Evolutionary conservation across 1,140 invertebrate species (phyloP), one percentile per base, ranked within the genome.

Genomic region (Physella acuta): DNA sequence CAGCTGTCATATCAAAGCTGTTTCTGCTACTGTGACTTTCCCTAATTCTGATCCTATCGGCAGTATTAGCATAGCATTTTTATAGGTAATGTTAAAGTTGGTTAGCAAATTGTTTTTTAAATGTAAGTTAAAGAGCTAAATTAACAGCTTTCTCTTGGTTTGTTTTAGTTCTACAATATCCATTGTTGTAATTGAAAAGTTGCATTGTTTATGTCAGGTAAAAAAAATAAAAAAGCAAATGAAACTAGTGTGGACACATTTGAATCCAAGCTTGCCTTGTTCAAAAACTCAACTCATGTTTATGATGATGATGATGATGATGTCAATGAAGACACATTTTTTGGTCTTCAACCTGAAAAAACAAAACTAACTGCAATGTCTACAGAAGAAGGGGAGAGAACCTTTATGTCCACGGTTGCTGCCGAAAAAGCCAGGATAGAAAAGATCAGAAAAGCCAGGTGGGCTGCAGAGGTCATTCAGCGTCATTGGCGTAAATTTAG

Each of bases 381-480:
- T 1, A 76, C 77, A 5, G 61, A 75, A 2, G 75, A 80, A 34
- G 65, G 77, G n/a, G 79, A 81, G 34, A 71, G 51, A 20, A 72
- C 72, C n/a, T 82, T 72, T 66, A 78, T 80, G 76, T 71, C 68
- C 17, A 76, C 74, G 56, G 76, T 78, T 1, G 70, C 39, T 44
- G 39, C 70, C 73, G 44, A 71, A 78, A 49, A 24, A 55, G 52
- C 8, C 11, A 69, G 79, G 14, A 74, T 80, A 5, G 66, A 68
- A 28, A 77, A 75, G 62, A 81, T 80, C 31, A 66, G 80, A 20
- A 73, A 76, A 44, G 80, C 77, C 14, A 49, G 75, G 17, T 44
- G 71, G 49, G 75, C 80, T 0, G 80, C 80, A 14, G 75, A 78
- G 64, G 68, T 76, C 33, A 81, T 81, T 31, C 80, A 81, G 51